These are phyloP conservation scores for Limanda limanda DNA, from an alignment of 2,113 vertebrate genomes.

Conservation along the genomic window DNA sequence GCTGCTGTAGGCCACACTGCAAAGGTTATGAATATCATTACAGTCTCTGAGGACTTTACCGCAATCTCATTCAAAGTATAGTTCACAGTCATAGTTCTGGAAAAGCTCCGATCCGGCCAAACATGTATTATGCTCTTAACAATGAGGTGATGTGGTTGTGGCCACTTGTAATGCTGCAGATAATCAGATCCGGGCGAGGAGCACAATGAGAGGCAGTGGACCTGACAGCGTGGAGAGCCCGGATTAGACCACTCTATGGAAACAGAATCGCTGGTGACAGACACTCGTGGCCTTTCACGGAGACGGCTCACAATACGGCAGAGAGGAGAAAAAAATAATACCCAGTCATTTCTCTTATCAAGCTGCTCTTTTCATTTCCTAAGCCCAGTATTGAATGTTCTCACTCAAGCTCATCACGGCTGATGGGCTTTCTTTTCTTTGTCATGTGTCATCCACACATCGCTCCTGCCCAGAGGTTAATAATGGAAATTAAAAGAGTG, in stretches of 20 bases:
- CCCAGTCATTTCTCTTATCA: constrained; percentile 72
- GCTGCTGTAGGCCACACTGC: constrained; percentile 41
- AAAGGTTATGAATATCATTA: constrained; percentile 79
- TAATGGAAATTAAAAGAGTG: constrained; percentile 71
- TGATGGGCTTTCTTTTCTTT: constrained; percentile 65
- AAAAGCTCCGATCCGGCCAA: constrained; percentile 52
- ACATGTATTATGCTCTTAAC: constrained; percentile 50
- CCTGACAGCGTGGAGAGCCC: constrained; percentile 61
- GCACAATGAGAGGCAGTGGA: constrained; percentile 69
- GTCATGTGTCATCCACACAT: constrained; percentile 58
- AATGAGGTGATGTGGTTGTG: constrained; percentile 54
- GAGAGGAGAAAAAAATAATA: constrained; percentile 57
- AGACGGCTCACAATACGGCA: constrained; percentile 61
- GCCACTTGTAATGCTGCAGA: constrained; percentile 64
- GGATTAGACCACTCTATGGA: constrained; percentile 75
- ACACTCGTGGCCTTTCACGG: constrained; percentile 70
- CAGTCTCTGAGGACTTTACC: constrained; percentile 53
- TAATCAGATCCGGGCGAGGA: constrained; percentile 66
- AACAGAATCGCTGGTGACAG: constrained; percentile 66
- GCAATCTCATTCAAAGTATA: constrained; percentile 58
- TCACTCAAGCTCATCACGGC: constrained; percentile 68
- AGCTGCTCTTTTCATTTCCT: constrained; percentile 77
- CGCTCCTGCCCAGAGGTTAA: constrained; percentile 60
- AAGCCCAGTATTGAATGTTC: constrained; percentile 74
- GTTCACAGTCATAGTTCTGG: constrained; percentile 55